phyloP scores from a whole-genome alignment of 2,797 vertebrate species.

The Geotrypetes seraphini region DNA sequence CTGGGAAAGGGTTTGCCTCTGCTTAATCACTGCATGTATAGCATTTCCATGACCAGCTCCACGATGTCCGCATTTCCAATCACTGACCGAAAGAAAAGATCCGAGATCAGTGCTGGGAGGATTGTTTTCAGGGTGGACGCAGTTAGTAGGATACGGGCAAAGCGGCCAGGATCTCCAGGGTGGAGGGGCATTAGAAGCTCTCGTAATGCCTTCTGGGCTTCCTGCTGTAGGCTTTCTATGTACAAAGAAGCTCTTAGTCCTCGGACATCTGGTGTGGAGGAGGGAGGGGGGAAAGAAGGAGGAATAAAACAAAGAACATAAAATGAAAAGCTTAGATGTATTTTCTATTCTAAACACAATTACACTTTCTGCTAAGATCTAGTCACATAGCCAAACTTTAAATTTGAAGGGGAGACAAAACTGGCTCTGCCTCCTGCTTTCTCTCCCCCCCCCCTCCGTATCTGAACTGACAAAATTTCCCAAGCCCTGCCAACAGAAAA shows the following conservation, averaged over 20 bases:
- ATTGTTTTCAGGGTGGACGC: slow-evolving; percentile 66
- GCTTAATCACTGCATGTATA: slow-evolving; percentile 48
- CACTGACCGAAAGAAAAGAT: slow-evolving; percentile 82
- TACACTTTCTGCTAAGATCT: too few species aligned
- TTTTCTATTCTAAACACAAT: background rate
- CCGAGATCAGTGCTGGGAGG: slow-evolving; percentile 62
- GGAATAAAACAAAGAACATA: background rate
- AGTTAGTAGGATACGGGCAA: slow-evolving; percentile 65
- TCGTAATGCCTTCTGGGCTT: slow-evolving; percentile 73
- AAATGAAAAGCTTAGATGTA: too few species aligned
- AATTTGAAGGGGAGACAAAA: too few species aligned
- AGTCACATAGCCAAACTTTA: too few species aligned
- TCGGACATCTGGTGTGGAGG: slow-evolving; percentile 71
- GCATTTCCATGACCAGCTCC: slow-evolving; percentile 72
- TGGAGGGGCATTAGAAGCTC: slow-evolving; percentile 66
- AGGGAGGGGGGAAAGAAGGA: too few species aligned
- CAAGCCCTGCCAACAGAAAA: too few species aligned
- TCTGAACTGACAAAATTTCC: too few species aligned
- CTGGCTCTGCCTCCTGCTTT: too few species aligned
- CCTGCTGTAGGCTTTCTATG: slow-evolving; percentile 69
- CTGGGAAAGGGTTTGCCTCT: accelerated
- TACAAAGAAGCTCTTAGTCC: slow-evolving; percentile 61
- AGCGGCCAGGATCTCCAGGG: slow-evolving; percentile 53
- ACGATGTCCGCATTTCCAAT: slow-evolving; percentile 70
- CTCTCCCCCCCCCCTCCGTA: too few species aligned